These are phyloP conservation scores for Tethya wilhelma DNA, from an alignment of 37 sponge, comb jelly and placozoan genomes.

Conservation along the genomic window DNA sequence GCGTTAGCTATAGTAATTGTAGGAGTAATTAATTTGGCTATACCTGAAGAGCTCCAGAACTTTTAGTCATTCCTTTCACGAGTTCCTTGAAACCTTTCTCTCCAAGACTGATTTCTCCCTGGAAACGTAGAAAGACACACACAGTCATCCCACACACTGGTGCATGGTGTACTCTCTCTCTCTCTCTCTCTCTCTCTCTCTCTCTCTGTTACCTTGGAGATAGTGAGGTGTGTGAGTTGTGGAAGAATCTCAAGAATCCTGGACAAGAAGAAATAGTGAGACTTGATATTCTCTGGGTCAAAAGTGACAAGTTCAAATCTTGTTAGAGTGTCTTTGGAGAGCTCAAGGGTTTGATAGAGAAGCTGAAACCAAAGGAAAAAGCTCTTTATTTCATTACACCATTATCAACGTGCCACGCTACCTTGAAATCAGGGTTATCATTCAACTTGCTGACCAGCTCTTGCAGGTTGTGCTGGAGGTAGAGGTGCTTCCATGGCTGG, in stretches of 20 bases:
- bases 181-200: no score
- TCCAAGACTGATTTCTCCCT: constrained; percentile 60
- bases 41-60: constrained; percentile 58
- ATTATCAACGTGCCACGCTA: no score
- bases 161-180: no score
- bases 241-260: constrained; percentile 49
- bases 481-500: constrained; percentile 66
- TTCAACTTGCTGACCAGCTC: constrained; percentile 70
- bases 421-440: constrained; percentile 76
- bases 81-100: constrained; percentile 73
- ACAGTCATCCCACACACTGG: background rate
- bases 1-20: background rate
- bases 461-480: constrained; percentile 70
- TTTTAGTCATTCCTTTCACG: constrained; percentile 65
- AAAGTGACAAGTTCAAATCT: constrained; percentile 61
- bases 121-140: background rate
- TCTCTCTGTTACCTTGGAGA: constrained; percentile 60
- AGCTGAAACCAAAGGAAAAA: constrained; percentile 11
- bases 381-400: background rate
- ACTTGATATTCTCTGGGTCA: constrained; percentile 63
- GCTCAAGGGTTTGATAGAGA: constrained; percentile 51
- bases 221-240: constrained; percentile 60
- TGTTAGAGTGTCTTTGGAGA: constrained; percentile 43
- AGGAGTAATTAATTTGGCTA: background rate
- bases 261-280: constrained; percentile 62